A percentile compares a stretch with the other conserved stretches of the same genome.
Conservation (phyloP, 35 echinoderm and acorn worm genomes). For the Amphiura filiformis region DNA sequence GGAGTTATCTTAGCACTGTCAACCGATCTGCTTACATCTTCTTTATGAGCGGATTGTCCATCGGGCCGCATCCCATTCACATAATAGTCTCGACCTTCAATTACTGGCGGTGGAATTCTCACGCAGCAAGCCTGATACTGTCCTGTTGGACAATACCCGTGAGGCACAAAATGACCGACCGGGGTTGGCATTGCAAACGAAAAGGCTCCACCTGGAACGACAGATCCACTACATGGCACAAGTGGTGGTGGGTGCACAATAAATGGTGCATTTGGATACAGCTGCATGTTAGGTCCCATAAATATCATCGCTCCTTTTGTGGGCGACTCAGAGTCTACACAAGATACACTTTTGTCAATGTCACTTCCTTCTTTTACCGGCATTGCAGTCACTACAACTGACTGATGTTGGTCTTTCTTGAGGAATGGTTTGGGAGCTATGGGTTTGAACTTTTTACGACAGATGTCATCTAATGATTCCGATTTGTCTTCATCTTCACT, state of each 20-base stretch:
- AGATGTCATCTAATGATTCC: slow-evolving; percentile 71
- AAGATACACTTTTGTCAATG: background rate
- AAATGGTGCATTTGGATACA: slow-evolving; percentile 37
- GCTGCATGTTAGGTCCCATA: slow-evolving; percentile 32
- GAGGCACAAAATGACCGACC: background rate
- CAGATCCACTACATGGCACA: slow-evolving; percentile 8
- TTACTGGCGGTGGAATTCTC: background rate
- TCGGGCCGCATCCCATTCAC: background rate
- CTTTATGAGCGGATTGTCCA: background rate
- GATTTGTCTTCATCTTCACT: slow-evolving; percentile 59
- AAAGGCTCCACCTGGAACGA: slow-evolving; percentile 30
- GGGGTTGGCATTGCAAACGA: slow-evolving; percentile 27
- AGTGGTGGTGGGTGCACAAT: slow-evolving; percentile 22
- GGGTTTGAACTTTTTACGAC: slow-evolving; percentile 98
- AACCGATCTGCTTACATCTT: background rate
- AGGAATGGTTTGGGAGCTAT: slow-evolving; percentile 96
- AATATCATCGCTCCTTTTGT: slow-evolving; percentile 19
- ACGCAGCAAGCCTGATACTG: background rate
- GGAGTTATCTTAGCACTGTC: background rate
- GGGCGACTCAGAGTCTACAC: background rate
- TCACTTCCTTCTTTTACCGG: slow-evolving; percentile 67
- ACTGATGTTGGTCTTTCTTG: slow-evolving; percentile 88
- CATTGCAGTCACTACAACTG: slow-evolving; percentile 66
- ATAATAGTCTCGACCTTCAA: background rate
- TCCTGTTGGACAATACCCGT: background rate